A percentile compares a stretch with the other conserved stretches of the same genome.
phyloP scores from a whole-genome alignment of 2,113 vertebrate genomes.

The Galeopterus variegatus region DNA sequence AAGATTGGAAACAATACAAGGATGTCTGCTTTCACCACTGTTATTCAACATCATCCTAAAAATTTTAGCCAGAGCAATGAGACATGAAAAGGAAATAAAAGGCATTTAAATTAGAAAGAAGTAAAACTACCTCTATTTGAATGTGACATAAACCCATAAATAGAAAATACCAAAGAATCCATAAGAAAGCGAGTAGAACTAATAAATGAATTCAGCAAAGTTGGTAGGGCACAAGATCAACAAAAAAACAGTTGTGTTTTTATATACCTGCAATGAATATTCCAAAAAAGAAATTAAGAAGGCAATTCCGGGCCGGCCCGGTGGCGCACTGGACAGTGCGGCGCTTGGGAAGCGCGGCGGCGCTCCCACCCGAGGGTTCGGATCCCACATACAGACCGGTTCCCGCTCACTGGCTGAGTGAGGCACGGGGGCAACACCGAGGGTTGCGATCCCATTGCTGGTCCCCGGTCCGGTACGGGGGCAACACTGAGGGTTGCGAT shows the following conservation, averaged over 20 bases:
- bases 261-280: background rate
- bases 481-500: too few species aligned
- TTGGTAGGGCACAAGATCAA: background rate
- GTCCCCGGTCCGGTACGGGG: too few species aligned
- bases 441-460: too few species aligned
- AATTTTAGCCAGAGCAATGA: background rate
- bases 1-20: background rate
- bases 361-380: too few species aligned
- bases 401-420: too few species aligned
- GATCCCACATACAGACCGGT: too few species aligned
- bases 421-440: too few species aligned
- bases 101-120: too few species aligned
- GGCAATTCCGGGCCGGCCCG: too few species aligned
- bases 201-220: background rate
- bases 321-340: too few species aligned
- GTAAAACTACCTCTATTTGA: too few species aligned
- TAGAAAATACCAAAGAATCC: background rate
- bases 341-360: too few species aligned
- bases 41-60: background rate
- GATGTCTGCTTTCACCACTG: background rate
- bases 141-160: background rate
- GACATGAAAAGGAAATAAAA: background rate
- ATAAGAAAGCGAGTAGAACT: background rate
- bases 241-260: background rate
- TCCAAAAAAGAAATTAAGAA: background rate